A percentile compares a stretch with the other conserved stretches of the same genome.
Evolutionary conservation across 2,113 vertebrate species (phyloP).

Genomic region (Numenius arquata): DNA sequence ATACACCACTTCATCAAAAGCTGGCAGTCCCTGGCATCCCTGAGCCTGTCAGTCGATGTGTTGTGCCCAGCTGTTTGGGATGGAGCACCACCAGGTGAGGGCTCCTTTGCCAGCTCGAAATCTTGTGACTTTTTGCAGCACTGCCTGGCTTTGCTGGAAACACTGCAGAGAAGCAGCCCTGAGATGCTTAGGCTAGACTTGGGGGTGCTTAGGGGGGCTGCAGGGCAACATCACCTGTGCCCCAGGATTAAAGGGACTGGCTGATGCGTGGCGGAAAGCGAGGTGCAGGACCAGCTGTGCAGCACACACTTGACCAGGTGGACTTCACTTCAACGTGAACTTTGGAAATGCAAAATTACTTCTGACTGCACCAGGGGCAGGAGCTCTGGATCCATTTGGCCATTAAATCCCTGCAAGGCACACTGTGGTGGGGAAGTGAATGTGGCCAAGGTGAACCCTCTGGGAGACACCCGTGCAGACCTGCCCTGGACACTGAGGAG

Average conservation of each 20-base stretch:
- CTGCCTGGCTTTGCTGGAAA: neutral
- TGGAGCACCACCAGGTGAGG: rapidly evolving
- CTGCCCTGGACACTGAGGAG: neutral
- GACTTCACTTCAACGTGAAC: neutral
- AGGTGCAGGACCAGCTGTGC: neutral
- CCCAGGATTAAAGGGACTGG: neutral
- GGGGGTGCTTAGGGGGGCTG: neutral
- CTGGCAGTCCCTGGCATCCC: neutral
- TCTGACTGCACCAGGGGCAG: neutral
- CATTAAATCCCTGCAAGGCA: neutral
- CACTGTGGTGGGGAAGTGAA: neutral
- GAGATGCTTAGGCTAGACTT: neutral
- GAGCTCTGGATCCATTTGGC: neutral
- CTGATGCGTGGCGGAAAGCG: rapidly evolving
- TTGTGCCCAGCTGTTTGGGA: neutral
- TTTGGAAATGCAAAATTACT: neutral
- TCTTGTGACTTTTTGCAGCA: neutral
- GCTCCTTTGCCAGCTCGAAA: neutral
- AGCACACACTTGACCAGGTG: rapidly evolving
- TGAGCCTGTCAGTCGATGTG: rapidly evolving
- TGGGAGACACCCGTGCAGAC: neutral
- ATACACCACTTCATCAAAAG: neutral
- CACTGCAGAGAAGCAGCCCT: rapidly evolving
- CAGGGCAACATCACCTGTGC: neutral
- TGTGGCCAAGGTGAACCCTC: neutral